Conservation (phyloP, 2,113 vertebrate species). For the Oryzias melastigma region DNA sequence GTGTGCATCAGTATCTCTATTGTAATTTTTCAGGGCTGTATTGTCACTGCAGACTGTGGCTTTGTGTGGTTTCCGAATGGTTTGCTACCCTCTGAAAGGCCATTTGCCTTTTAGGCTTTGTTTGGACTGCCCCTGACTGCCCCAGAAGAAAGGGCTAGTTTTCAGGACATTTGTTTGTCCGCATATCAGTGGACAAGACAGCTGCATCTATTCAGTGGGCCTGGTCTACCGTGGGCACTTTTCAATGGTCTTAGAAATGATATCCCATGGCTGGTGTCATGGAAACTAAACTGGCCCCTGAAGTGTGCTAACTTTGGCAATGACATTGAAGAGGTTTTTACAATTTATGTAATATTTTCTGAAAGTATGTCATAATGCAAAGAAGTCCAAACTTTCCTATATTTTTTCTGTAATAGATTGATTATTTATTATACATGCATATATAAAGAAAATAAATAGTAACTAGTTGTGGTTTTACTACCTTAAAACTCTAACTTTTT, state of each 20-base stretch:
- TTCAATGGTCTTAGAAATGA: constrained; percentile 47
- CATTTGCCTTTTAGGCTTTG: constrained; percentile 79
- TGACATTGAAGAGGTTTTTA: neutral
- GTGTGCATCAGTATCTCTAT: constrained; percentile 25
- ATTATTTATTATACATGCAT: constrained; percentile 1
- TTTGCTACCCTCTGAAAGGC: constrained; percentile 79
- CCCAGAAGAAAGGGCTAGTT: constrained; percentile 76
- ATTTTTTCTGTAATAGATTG: neutral
- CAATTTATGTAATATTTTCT: no score
- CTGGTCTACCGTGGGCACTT: constrained; percentile 56
- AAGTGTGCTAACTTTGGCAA: constrained; percentile 38
- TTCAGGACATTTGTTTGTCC: constrained; percentile 81
- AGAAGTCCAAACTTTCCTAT: neutral
- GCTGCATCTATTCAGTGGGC: constrained; percentile 82
- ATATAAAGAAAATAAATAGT: neutral
- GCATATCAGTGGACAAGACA: constrained; percentile 83
- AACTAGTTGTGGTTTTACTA: neutral
- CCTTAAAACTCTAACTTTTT: neutral
- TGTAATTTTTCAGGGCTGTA: constrained; percentile 18
- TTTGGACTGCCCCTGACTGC: constrained; percentile 79
- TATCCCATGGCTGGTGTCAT: constrained; percentile 48
- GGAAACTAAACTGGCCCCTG: constrained; percentile 30
- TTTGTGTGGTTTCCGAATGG: constrained; percentile 69
- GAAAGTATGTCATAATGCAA: neutral
- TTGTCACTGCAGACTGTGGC: constrained; percentile 42